Conservation (phyloP, 1,140 invertebrate species). For the Carposina sasakii region DNA sequence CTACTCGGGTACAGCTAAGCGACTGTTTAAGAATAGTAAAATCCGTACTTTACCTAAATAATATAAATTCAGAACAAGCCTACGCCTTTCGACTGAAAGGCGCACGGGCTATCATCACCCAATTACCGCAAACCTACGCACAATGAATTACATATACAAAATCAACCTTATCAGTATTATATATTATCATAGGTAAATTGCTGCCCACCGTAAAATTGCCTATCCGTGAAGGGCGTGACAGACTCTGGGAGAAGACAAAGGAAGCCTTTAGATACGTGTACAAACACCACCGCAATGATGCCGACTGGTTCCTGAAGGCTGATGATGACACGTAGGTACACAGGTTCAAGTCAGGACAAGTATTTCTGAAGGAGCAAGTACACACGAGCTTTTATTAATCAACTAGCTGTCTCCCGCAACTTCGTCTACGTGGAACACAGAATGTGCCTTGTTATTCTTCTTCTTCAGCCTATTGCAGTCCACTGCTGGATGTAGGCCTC, state of each 20-base stretch:
- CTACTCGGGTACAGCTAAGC: too few relatives aligned
- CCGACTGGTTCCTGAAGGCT: conserved; percentile 96
- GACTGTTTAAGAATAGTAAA: too few relatives aligned
- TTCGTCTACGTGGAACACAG: too few relatives aligned
- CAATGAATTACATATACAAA: background rate
- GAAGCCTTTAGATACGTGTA: conserved; percentile 93
- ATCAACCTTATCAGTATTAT: background rate
- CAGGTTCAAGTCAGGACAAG: too few relatives aligned
- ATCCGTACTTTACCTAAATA: background rate
- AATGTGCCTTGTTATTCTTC: too few relatives aligned
- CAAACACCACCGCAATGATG: conserved; percentile 84
- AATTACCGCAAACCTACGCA: background rate
- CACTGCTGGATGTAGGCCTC: too few relatives aligned
- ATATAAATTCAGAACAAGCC: too few relatives aligned
- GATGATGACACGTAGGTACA: conserved; percentile 96
- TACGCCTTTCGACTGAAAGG: background rate
- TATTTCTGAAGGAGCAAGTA: too few relatives aligned
- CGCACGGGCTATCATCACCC: background rate
- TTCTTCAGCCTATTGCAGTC: too few relatives aligned
- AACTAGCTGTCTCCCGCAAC: too few relatives aligned
- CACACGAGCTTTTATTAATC: too few relatives aligned
- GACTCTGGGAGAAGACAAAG: conserved; percentile 97
- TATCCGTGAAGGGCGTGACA: conserved; percentile 90
- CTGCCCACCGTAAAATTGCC: conserved; percentile 81
- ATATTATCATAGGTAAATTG: conserved; percentile 72